These are phyloP conservation scores for Hemitrygon akajei DNA, from an alignment of 2,797 vertebrate genomes.

Conservation along the genomic window DNA sequence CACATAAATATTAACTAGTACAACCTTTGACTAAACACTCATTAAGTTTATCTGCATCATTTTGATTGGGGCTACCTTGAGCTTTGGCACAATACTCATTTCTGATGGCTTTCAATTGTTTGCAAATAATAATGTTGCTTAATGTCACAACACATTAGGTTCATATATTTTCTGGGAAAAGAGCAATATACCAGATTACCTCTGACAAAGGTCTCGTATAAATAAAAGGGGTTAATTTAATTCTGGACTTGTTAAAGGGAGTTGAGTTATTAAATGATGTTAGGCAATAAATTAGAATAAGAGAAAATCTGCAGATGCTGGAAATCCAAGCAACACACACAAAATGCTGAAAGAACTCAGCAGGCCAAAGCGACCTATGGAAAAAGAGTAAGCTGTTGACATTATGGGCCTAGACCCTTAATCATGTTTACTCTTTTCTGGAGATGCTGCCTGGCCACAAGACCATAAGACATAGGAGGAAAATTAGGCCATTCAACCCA, in stretches of 20 bases:
- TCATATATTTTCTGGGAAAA: background rate
- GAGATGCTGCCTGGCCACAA: too few species aligned
- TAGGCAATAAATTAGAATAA: too few species aligned
- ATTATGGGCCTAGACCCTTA: too few species aligned
- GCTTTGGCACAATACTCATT: background rate
- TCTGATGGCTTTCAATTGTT: background rate
- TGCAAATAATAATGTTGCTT: background rate
- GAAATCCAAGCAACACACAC: too few species aligned
- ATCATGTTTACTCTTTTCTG: too few species aligned
- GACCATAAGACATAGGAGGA: too few species aligned
- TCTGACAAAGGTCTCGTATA: background rate
- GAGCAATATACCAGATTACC: background rate
- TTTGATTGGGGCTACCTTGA: background rate
- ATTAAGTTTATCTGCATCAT: background rate
- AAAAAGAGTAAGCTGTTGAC: too few species aligned
- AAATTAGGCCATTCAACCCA: too few species aligned
- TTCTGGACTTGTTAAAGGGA: background rate
- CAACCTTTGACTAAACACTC: background rate
- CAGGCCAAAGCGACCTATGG: too few species aligned
- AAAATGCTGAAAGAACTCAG: too few species aligned
- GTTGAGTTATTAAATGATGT: too few species aligned
- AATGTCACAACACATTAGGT: background rate
- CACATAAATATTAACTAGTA: background rate
- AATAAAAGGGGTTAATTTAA: background rate
- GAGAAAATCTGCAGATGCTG: too few species aligned